Base-by-base conservation (phyloP, 2,113 vertebrate species). In the Poicephalus meyeri region DNA sequence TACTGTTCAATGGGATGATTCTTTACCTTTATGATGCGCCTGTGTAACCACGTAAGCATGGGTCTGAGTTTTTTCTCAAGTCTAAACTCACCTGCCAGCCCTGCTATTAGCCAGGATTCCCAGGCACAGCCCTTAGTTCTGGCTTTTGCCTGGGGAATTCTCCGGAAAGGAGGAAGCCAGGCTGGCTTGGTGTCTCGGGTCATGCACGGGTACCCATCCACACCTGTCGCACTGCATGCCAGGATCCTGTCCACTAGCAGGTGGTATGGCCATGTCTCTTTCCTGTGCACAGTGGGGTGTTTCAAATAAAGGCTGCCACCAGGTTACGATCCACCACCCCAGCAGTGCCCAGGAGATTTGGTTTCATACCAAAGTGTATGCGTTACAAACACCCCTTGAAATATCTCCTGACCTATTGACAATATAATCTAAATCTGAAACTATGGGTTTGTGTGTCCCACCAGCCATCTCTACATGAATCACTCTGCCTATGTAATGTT, bases 41-140 rank as follows among this genome's bases (percentile, higher is more conserved):
- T 53, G 6, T 3, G 3, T 13, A 56, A 66, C 31, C 12, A 46
- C 3, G 8, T 20, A 44, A 78, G 39, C 11, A 35, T 10, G 1
- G 6, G 8, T 6, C 13, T 65, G 63, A 83, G 15, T 41, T 80
- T 35, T 29, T 56, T 83, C 53, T 65, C 37, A 58, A 61, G 41
- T 14, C 20, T 41, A 21, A 84, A 24, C 20, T 55, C 37, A 52
- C 7, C 23, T 73, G 20, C 15, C 23, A 86, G 42, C 8, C 16
- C 19, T 41, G 33, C 14, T 1, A 0, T 35, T 28, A 50, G 23
- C 0, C 0, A 13, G 3, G 1, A 29, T 11, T 41, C 26, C 61
- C 0, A 1, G 53, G 37, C 4, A 49, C 9, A 74, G 56, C 16
- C 16, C 17, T 61, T 23, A 83, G 50, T 23, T 2, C 7, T 29